These are phyloP conservation scores for Anthopleura xanthogrammica DNA, from an alignment of 92 coral and sea anemone species.

Conservation along the genomic window DNA sequence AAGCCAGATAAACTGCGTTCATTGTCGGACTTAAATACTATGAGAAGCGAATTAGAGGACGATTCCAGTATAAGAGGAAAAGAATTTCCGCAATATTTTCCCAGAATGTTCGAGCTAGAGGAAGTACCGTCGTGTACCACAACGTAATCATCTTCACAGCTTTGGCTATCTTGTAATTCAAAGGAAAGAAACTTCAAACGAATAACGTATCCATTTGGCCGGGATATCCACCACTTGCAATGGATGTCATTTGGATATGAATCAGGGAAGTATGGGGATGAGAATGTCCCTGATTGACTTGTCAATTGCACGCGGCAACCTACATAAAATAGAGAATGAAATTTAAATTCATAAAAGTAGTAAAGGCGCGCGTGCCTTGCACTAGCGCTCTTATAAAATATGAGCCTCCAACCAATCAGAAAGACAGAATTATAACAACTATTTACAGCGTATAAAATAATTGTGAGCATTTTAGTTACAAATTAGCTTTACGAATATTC, in stretches of 20 bases:
- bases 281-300: neutral
- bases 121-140: neutral
- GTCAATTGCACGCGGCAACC: neutral
- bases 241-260: neutral
- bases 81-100: neutral
- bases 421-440: no score
- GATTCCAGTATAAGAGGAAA: neutral
- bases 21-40: neutral
- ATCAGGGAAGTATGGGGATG: neutral
- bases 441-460: no score
- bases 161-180: neutral
- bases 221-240: neutral
- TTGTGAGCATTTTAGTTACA: no score
- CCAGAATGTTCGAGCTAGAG: neutral
- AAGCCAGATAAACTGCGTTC: constrained; percentile 4
- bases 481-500: no score
- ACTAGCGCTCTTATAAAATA: no score
- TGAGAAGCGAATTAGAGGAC: neutral
- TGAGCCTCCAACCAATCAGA: no score
- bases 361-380: no score
- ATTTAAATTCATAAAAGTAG: no score
- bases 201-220: constrained; percentile 5
- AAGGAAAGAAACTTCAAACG: neutral
- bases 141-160: neutral
- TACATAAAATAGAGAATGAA: neutral